Base-by-base conservation (phyloP, 1,140 invertebrate genomes). In the Euwallacea similis region DNA sequence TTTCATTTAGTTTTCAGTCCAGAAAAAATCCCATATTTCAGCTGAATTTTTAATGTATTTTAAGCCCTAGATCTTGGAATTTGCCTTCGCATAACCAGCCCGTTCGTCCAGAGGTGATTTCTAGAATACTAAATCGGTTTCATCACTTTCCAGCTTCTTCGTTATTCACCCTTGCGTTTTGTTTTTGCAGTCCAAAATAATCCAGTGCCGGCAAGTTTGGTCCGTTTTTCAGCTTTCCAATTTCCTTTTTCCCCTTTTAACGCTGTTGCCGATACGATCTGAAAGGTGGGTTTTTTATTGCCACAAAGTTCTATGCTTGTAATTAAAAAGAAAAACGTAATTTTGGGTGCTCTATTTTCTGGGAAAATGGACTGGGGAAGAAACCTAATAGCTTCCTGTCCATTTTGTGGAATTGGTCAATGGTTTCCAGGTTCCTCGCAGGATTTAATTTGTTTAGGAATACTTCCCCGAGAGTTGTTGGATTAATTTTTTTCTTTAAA, bases 161-260 rank as follows among this genome's bases (percentile, higher is more conserved):
- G 58, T 63, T 67, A 72, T 72, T 64, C 70, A 72, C 70, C 70
- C 63, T 60, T 60, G 43, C 65, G 42, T 62, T 64, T 64, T 66
- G 70, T 66, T 66, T 65, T 66, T 72, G 55, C 70, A 54, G 61
- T 46, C 63, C 63, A 46, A 72, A 72, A 67, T 72, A 72, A 72
- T 72, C 70, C 70, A 63, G 64, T 72, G 66, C 53, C 46, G 43
- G 61, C 53, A 67, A 67, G 41, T 61, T 72, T 72, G 55, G 46
- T 65, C 47, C 56, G 64, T 71, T 71, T 71, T 71, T 71, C 63
- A 54, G 54, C 70, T 33, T 56, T 65, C 63, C 64, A 71, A 71
- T 71, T 71, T 71, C 53, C 70, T 61, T 62, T 67, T 71, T 66
- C 56, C 63, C 64, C 64, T 61, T 72, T 65, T 46, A 63, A 46